These are phyloP conservation scores for Hemicordylus capensis DNA, from an alignment of 2,113 vertebrate genomes.

Conservation along the genomic window DNA sequence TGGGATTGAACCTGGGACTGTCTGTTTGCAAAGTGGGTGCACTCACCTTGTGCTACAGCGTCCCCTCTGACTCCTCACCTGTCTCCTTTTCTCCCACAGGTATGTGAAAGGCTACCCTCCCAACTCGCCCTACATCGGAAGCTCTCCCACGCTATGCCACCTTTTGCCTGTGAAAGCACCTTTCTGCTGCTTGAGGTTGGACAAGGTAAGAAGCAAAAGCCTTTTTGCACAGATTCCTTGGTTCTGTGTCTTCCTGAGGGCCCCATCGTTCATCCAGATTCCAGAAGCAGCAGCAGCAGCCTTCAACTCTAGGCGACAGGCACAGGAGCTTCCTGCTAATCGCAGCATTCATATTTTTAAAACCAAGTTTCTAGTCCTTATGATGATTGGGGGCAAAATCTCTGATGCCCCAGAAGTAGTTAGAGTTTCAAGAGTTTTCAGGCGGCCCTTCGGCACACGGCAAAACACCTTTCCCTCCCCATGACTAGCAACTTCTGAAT, in stretches of 20 bases:
- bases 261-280: not conserved
- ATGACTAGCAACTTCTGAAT: no score
- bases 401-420: not conserved
- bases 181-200: conserved; percentile 93
- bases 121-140: conserved; percentile 95
- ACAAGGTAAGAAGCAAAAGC: conserved; percentile 80
- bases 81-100: conserved; percentile 67
- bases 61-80: not conserved
- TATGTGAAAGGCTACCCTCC: conserved; percentile 96
- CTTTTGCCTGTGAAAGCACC: conserved; percentile 89
- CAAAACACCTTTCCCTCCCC: no score
- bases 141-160: conserved; percentile 94
- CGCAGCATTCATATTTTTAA: not conserved
- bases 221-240: not conserved
- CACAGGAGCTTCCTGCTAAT: not conserved
- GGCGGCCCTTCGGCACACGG: no score
- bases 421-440: no score
- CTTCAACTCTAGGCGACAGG: not conserved
- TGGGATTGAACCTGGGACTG: no score
- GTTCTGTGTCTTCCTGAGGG: no score
- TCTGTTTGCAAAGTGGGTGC: no score
- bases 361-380: not conserved
- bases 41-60: no score
- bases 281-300: not conserved
- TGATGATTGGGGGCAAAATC: no score